Base-by-base conservation (phyloP, 2,113 vertebrate genomes). In the Mugil cephalus region DNA sequence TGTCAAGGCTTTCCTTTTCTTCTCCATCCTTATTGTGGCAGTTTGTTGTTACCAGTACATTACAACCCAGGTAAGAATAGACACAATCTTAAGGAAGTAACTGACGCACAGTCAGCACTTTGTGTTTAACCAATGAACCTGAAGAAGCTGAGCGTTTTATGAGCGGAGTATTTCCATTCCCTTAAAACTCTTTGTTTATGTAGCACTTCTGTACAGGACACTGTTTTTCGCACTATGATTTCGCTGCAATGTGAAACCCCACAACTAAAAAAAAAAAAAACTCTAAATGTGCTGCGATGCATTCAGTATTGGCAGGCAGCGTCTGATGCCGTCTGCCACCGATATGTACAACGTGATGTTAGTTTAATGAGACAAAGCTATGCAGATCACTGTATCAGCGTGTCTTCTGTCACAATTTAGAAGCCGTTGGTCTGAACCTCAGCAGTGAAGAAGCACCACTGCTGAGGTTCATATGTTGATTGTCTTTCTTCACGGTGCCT, bases 401-500 rank as follows among this genome's bases (percentile, higher is more conserved):
- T 42, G 40, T 30, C 43, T 21, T 13, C 24, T 30, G 1, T 63
- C 45, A 47, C 18, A 12, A 10, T 42, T 42, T 42, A 42, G 40
- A 42, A 14, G 42, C 43, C 21, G 39, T 42, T 4, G n/a, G 36
- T 45, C 45, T 52, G 50, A 74, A 68, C 64, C 52, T 77, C 59
- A 43, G 11, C 18, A 42, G 1, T 48, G 18, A 50, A 59, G 56
- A 39, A 48, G 39, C 19, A 15, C 35, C 55, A 63, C 42, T 51
- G 3, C 9, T 60, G 47, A 42, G 38, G 53, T 79, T 61, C 66
- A n/a, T n/a, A n/a, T 63, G 74, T 51, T 75, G 77, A 87, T 80
- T 84, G 66, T 82, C 63, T 60, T 70, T 74, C 45, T 66, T 62
- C 69, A 53, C 63, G 39, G 79, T 83, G 83, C 85, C 86, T 89